Conservation (phyloP, 2,888 invertebrate species). For the Priocnemis perturbator region DNA sequence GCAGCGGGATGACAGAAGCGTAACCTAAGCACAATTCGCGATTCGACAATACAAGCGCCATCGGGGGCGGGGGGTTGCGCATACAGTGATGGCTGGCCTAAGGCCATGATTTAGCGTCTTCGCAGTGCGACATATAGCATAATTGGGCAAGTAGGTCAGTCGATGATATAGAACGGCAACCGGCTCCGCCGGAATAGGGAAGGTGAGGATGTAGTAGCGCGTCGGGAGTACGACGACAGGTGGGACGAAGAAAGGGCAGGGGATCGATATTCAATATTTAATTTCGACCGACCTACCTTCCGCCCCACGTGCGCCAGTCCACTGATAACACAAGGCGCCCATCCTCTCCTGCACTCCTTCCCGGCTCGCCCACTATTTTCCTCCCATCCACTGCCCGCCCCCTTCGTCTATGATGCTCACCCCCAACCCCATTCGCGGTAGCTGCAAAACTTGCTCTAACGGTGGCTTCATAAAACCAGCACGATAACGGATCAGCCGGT, state of each 20-base stretch:
- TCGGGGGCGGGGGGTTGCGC: not conserved
- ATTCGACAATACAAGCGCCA: not conserved
- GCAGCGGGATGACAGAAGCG: slow-evolving; percentile 37
- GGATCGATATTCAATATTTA: slow-evolving; percentile 65
- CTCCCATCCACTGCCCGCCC: too few species aligned
- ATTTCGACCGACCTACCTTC: slow-evolving; percentile 53
- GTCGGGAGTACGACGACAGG: slow-evolving; percentile 18
- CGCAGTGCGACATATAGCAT: slow-evolving; percentile 16
- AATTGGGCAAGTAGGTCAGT: slow-evolving; percentile 54
- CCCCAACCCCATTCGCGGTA: too few species aligned
- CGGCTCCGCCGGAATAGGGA: not conserved
- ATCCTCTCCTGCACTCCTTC: slow-evolving; percentile 11
- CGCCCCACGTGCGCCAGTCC: slow-evolving; percentile 17
- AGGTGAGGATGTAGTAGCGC: too few species aligned
- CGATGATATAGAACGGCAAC: slow-evolving; percentile 25
- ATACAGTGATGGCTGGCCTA: not conserved
- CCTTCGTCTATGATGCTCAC: too few species aligned
- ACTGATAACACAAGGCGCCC: slow-evolving; percentile 14
- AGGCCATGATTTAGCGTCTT: slow-evolving; percentile 45
- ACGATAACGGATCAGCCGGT: slow-evolving; percentile 13
- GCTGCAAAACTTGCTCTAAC: slow-evolving; percentile 17
- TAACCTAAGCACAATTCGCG: slow-evolving; percentile 26
- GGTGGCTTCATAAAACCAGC: slow-evolving; percentile 12
- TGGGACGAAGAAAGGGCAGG: slow-evolving; percentile 28
- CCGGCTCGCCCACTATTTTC: too few species aligned